Base-by-base conservation (phyloP, 2,888 invertebrate genomes). In the Polyommatus iphigenia region DNA sequence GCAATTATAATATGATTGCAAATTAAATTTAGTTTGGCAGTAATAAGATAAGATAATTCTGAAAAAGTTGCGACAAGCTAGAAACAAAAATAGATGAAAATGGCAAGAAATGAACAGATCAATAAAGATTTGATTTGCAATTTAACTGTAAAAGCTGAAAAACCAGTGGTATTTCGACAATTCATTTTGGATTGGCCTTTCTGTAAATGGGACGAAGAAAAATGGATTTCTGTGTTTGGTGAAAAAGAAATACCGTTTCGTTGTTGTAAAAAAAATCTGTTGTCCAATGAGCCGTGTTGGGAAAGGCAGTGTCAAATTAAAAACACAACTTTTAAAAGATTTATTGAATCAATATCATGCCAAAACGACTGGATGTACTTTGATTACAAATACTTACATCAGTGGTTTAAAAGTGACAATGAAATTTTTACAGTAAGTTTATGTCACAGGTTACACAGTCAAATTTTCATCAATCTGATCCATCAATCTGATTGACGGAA, bases 361-460 rank as follows among this genome's bases (percentile, higher is more conserved):
- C 87, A 86, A 76, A 85, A 95, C 3, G 93, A 95, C 81, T 98
- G 97, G 96, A 95, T 96, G 89, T 98, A 98, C 89, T 97, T 97
- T 89, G 98, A 98, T 90, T 98, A 98, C 86, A 97, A 97, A 90
- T 96, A 97, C 87, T 94, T 98, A 88, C 94, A 95, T 80, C 95
- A 96, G 79, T 96, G 97, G 95, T 96, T 97, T 85, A 85, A 88
- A 78, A 89, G 94, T 76, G 93, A 95, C 36, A 88, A 93, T 79
- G 94, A 96, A 81, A 86, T 97, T 77, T 89, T 94, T 82, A 91
- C 96, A 91, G 96, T 96, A 79, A 75, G 71, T 59, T 76, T 57
- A 71, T 71, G 8, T 46, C 13, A 1, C 36, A 78, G 24, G 24
- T 24, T 24, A 24, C 57, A 32, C 32, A 3, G 32, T 32, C 32